Conservation (phyloP, 2,797 vertebrate genomes). For the Melanitta fusca region DNA sequence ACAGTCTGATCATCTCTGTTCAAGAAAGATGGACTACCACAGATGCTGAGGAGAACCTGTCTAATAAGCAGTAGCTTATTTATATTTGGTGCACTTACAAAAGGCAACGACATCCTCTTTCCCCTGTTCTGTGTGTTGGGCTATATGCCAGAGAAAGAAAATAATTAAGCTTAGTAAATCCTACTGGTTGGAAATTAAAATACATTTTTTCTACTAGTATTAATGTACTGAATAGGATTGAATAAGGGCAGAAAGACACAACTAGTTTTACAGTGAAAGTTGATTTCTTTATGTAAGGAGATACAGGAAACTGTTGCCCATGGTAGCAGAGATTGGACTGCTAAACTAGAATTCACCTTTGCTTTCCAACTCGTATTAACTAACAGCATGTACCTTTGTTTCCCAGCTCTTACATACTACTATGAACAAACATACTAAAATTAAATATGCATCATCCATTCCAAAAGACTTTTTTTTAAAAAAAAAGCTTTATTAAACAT, state of each 20-base stretch:
- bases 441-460: background rate
- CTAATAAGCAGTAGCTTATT: background rate
- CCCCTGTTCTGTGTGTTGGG: background rate
- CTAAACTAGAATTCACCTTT: background rate
- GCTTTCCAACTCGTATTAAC: background rate
- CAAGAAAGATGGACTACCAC: background rate
- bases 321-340: background rate
- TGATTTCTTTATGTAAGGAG: background rate
- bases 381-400: background rate
- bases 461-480: background rate
- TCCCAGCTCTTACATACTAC: background rate
- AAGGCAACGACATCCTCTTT: background rate
- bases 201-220: background rate
- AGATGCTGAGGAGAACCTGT: background rate
- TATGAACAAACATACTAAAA: background rate
- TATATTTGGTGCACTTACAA: background rate
- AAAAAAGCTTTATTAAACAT: constrained; percentile 59
- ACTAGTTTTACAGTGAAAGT: background rate
- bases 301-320: background rate
- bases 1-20: background rate
- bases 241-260: background rate
- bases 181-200: background rate
- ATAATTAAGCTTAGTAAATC: background rate
- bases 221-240: background rate
- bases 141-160: background rate